Evolutionary conservation across 1,140 invertebrate species (phyloP), one percentile per base, ranked within the genome.

Genomic region (Aphelenchoides besseyi): DNA sequence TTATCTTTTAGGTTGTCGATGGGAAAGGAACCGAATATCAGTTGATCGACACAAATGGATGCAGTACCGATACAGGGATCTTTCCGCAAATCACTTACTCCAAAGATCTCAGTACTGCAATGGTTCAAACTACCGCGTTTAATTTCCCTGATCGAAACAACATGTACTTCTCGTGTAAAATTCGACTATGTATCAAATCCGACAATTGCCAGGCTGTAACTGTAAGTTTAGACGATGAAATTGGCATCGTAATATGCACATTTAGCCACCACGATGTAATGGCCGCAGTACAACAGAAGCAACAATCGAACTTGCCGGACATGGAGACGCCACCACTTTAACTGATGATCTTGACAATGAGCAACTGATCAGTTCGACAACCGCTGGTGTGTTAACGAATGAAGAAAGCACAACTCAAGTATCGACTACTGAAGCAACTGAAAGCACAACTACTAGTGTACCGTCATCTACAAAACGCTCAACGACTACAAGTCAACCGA

Each of bases 31-130:
- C 62, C 12, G 74, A 78, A 48, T 70, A 73, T 29, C 32, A 48
- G 32, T 62, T 84, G 8, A 62, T 84, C n/a, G 81, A 85, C 68
- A 70, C 69, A 26, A 70, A 84, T 70, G 81, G 80, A 57, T 83
- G 82, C 37, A 74, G 79, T 2, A 75, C 69, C 16, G 81, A 83
- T 66, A 67, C 61, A 18, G 78, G 63, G 59, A 64, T 83, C 12
- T 76, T 83, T 59, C 82, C 81, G 12, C 68, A 79, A 57, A 68
- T 84, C 8, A 77, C 73, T 9, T 83, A 83, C 48, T 70, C 75
- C 3, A 71, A 62, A 8, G 75, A 79, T 28, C 12, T 52, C 28
- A 84, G 78, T 1, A 76, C 41, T n/a, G 79, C 82, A 26, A 72
- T 81, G 67, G 73, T 71, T n/a, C 78, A 74, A 69, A 36, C 79